A percentile compares a stretch with the other conserved stretches of the same genome.
phyloP scores from a whole-genome alignment of 2,888 invertebrate genomes.

The Eristalis tenax region DNA sequence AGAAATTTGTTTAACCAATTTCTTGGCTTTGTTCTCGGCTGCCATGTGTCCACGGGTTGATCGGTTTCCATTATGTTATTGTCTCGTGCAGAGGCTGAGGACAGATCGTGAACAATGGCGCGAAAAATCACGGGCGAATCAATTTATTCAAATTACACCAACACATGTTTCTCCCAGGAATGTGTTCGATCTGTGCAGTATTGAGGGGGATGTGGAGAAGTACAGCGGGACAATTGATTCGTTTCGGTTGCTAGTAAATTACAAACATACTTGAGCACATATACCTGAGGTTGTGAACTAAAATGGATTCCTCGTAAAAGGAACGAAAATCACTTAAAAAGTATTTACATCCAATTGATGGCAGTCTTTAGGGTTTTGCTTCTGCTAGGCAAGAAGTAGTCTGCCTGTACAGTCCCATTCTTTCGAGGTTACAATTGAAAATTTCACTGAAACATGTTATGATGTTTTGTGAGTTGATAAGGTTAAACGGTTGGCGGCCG shows the following conservation, averaged over 20 bases:
- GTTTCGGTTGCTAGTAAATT: neutral
- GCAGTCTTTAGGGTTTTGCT: neutral
- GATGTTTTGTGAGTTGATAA: no score
- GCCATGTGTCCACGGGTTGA: constrained; percentile 55
- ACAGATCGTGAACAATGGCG: constrained; percentile 64
- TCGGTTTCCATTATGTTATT: constrained; percentile 64
- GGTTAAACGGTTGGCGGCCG: no score
- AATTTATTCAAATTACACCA: constrained; percentile 67
- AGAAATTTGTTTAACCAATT: constrained; percentile 72
- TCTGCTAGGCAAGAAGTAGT: neutral
- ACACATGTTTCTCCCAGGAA: constrained; percentile 13
- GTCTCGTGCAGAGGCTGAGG: constrained; percentile 44
- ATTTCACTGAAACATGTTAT: no score
- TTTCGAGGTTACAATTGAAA: no score
- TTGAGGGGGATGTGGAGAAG: neutral
- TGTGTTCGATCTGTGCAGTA: neutral
- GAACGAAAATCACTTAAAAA: neutral
- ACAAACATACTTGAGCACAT: neutral
- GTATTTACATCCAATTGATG: neutral
- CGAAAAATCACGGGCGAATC: constrained; percentile 62
- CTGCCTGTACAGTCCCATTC: no score
- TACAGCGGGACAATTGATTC: neutral
- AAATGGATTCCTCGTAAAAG: neutral
- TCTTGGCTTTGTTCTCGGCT: constrained; percentile 65
- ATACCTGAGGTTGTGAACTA: neutral